phyloP scores from a whole-genome alignment of 2,113 vertebrate genomes.

The Brachyhypopomus gauderio region DNA sequence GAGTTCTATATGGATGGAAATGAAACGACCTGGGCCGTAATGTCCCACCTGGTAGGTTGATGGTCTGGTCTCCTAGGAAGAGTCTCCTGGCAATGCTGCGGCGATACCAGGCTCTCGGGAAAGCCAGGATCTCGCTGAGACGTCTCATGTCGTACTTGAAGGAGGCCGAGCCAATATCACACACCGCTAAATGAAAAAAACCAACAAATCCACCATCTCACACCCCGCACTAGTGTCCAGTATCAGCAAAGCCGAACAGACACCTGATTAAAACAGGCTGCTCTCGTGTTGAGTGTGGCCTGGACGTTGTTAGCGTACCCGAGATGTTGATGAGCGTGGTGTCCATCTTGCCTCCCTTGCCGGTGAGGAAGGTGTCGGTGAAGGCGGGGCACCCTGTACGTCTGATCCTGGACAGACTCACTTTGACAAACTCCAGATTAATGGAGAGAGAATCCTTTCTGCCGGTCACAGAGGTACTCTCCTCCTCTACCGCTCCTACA shows the following conservation, averaged over 20 bases:
- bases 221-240: background rate
- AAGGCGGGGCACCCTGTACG: slow-evolving; percentile 89
- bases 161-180: slow-evolving; percentile 97
- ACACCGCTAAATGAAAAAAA: slow-evolving; percentile 81
- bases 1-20: background rate
- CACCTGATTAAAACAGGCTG: background rate
- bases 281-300: background rate
- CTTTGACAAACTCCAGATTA: slow-evolving; percentile 98
- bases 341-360: slow-evolving; percentile 92
- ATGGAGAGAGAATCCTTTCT: slow-evolving; percentile 98
- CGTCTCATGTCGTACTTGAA: slow-evolving; percentile 99
- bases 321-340: slow-evolving; percentile 98
- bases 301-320: slow-evolving; percentile 71
- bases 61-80: slow-evolving; percentile 96
- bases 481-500: slow-evolving; percentile 90
- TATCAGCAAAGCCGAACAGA: background rate
- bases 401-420: slow-evolving; percentile 93
- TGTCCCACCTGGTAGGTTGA: slow-evolving; percentile 87
- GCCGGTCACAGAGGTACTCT: slow-evolving; percentile 92
- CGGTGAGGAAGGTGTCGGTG: slow-evolving; percentile 83
- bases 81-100: slow-evolving; percentile 94
- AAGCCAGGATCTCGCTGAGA: slow-evolving; percentile 96
- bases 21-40: background rate
- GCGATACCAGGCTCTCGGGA: slow-evolving; percentile 96
- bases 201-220: background rate